These are phyloP conservation scores for Lepidurus apus DNA, from an alignment of 1,140 invertebrate genomes.

Conservation along the genomic window DNA sequence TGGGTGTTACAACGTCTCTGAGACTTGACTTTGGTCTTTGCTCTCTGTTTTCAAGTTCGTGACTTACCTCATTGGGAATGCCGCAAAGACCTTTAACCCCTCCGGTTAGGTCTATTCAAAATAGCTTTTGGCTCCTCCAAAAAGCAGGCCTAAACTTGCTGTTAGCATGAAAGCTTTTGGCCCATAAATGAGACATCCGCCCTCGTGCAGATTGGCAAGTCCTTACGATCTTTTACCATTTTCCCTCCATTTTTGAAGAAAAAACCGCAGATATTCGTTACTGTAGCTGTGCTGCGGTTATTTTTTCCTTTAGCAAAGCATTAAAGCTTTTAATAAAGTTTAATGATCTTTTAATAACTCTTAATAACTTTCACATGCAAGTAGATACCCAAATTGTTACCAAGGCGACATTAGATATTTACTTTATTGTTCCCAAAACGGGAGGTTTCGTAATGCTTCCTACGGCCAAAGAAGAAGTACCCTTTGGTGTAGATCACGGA, in stretches of 20 bases:
- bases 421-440: not conserved
- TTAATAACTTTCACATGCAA: not conserved
- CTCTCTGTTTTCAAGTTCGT: not conserved
- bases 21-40: not conserved
- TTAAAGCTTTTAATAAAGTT: no score
- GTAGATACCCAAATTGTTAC: not conserved
- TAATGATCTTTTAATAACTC: no score
- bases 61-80: not conserved
- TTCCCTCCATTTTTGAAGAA: not conserved
- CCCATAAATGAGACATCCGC: not conserved
- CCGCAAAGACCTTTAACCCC: slow-evolving; percentile 6
- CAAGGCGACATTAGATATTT: slow-evolving; percentile 1
- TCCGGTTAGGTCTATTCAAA: not conserved
- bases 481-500: not conserved
- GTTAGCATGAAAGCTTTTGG: not conserved
- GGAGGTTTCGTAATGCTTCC: not conserved
- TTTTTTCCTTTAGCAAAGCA: no score
- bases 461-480: not conserved
- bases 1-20: not conserved
- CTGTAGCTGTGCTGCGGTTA: no score
- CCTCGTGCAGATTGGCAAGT: not conserved
- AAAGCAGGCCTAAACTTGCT: not conserved
- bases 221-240: not conserved
- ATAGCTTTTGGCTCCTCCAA: not conserved
- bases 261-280: not conserved